Evolutionary conservation across 2,888 invertebrate species (phyloP), one percentile per base, ranked within the genome.

Genomic region (Agrotis puta): DNA sequence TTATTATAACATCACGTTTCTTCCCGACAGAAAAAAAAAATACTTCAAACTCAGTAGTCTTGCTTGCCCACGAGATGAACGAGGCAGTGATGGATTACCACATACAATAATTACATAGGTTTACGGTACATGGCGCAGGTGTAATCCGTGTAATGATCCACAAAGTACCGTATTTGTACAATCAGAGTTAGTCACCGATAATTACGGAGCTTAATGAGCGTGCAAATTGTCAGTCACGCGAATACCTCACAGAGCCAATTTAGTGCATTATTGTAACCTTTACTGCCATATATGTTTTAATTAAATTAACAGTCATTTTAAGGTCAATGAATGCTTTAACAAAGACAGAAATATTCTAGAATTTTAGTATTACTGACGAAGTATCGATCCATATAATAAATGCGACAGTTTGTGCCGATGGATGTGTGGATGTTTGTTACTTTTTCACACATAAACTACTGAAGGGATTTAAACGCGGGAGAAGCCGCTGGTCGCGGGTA

Each of bases 221-320:
- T 75, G 58, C 53, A 84, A 70, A 79, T 84, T 75, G 70, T 79
- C 57, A 69, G 70, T 66, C 75, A 82, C 72, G 79, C 68, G 61
- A 62, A 64, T 64, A 53, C 63, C 33, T 54, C 39, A 70, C 39
- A 18, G 39, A 67, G 66, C 54, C 62, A 82, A 82, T 85, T 82
- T 73, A 79, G 73, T 77, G 67, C 74, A 64, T 73, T 74, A 61
- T 56, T 64, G 64, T 54, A 59, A 58, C 70, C 57, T 68, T 59
- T 69, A 64, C 64, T n/a, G 27, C 68, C 62, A 63, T 84, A 81
- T 77, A 77, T 50, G 65, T 64, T 47, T 71, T 43, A 33, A 82
- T 75, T 79, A 43, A 70, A 79, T 79, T 79, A 79, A 65, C 54
- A 70, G 65, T 68, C 68, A 45, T 64, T 27, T 59, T 56, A 75